Percentiles rank a stretch among this genome's conserved stretches.
Conservation (phyloP, 2,797 vertebrate species). For the Acipenser transmontanus region DNA sequence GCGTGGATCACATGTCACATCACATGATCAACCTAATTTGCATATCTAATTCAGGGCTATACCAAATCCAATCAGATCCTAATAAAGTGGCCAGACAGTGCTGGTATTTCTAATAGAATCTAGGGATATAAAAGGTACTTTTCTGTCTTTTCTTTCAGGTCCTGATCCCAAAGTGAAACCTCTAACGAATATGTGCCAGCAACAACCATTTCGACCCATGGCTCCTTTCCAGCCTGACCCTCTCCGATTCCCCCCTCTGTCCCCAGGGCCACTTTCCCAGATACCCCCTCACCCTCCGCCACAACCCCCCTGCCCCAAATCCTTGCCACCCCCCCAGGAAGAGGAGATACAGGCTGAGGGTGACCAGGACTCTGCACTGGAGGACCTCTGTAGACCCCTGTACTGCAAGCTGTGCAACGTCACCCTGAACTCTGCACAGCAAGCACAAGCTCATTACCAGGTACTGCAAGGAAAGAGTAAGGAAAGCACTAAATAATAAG, state of each 20-base stretch:
- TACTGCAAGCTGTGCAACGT: conserved; percentile 98
- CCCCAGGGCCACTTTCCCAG: conserved; percentile 39
- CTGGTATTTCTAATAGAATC: conserved; percentile 11
- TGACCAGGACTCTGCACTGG: conserved; percentile 80
- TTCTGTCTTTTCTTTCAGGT: conserved; percentile 41
- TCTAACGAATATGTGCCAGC: conserved; percentile 61
- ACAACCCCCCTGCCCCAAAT: conserved; percentile 49
- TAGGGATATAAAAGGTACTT: not conserved
- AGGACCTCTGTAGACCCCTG: conserved; percentile 91
- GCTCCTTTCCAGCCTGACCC: conserved; percentile 46
- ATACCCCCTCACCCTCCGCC: conserved; percentile 55
- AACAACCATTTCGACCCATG: conserved; percentile 54
- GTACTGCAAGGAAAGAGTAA: conserved; percentile 46
- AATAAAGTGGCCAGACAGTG: too few species aligned
- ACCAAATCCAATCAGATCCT: too few species aligned
- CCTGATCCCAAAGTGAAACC: conserved; percentile 60
- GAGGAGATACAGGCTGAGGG: conserved; percentile 61
- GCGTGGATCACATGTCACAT: too few species aligned
- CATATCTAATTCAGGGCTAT: too few species aligned
- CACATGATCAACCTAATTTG: too few species aligned
- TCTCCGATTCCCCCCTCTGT: conserved; percentile 43
- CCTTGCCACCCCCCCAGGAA: conserved; percentile 56
- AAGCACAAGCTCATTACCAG: conserved; percentile 98
- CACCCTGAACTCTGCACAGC: conserved; percentile 92
- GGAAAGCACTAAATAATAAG: too few species aligned